Base-by-base conservation (phyloP, 2,888 invertebrate species). In the Epinotia ramella region DNA sequence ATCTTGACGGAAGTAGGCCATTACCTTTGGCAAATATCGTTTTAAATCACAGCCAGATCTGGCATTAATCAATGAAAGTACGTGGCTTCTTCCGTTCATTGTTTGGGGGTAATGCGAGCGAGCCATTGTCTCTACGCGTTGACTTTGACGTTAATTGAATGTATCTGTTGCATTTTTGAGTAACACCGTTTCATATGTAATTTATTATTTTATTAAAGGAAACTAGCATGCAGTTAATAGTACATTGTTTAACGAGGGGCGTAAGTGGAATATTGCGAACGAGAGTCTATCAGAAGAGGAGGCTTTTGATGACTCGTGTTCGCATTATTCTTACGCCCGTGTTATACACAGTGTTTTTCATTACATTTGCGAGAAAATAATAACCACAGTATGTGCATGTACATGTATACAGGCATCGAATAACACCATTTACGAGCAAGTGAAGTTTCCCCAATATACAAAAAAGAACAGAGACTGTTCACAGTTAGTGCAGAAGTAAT, bases 51-150 rank as follows among this genome's bases (percentile, higher is more conserved):
- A 86, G 79, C 79, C 82, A 84, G 84, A 87, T 87, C 83, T 84
- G 84, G 84, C 87, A 88, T 89, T 88, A 87, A 89, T 91, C 89
- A 88, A 88, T 87, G 84, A 87, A 87, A 88, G 86, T 86, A 84
- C 84, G 82, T 79, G 80, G 81, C 84, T 86, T 76, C 87, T 91
- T 92, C 91, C 91, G 90, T 84, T 86, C 88, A 90, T 92, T 92
- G 92, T 91, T 86, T 82, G 80, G 78, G 80, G 81, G 77, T 81
- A 82, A 82, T 78, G 82, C 78, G 81, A 83, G 76, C 81, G 77
- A 79, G 80, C 84, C 77, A 88, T 88, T 89, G 87, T 88, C 81
- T 87, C 83, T 79, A 78, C 77, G 79, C 82, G 83, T 82, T 82
- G 82, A 83, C 83, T 81, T 81, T 79, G 80, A 81, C 79, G 80